Evolutionary conservation across 1,140 invertebrate species (phyloP), one percentile per base, ranked within the genome.

Genomic region (Aphidius ervi): DNA sequence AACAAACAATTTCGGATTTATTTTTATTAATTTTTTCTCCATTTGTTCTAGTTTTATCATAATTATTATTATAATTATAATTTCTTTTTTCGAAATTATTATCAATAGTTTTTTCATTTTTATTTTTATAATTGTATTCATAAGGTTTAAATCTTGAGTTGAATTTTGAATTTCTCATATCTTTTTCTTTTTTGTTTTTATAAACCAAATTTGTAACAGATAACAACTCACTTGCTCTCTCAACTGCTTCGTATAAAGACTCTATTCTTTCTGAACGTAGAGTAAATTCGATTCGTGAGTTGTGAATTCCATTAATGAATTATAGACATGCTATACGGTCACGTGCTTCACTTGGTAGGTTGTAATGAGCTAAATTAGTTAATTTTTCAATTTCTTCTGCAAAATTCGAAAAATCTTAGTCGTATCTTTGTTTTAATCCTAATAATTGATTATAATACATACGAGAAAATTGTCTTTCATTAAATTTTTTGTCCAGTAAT

Each of bases 391-490:
- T 56, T 4, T 56, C 54, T 43, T 56, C 54, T 8, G 54, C 54
- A 7, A 56, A 56, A 20, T 37, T n/a, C 16, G 10, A 16, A 5
- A 45, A 56, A 43, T 9, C 9, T 43, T 43, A 6, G 16, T 56
- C 41, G 5, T 43, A 5, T n/a, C 4, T 39, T 43, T 56, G 40
- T 43, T 56, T 56, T n/a, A 31, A 16, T 5, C 37, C 41, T 56
- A 41, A 39, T 10, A 56, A 20, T 41, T 56, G 37, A n/a, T 56
- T 56, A n/a, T 41, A 56, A 43, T 56, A 56, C 54, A 56, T 56
- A 1, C 49, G 5, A 3, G 49, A 1, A 5, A 39, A 37, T 8
- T 50, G 49, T 37, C 37, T 50, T 10, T 50, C 16, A 37, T 50
- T 10, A 5, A 56, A 56, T 41, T 39, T 37, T n/a, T 56, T 39